Base-by-base conservation (phyloP, 2,797 vertebrate species). In the Malurus leucopterus region DNA sequence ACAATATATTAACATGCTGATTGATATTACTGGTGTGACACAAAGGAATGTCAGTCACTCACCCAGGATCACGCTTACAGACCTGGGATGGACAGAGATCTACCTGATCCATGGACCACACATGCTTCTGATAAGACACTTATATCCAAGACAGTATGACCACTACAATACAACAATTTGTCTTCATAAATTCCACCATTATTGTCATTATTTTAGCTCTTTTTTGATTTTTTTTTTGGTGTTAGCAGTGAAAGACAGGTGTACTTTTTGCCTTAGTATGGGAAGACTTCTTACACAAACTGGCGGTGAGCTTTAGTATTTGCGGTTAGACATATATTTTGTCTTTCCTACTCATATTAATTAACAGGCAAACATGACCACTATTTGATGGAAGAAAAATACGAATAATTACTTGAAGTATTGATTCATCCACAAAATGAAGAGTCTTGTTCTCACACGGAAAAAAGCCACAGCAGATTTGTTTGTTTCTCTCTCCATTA, bases 381-480 rank as follows among this genome's bases (percentile, higher is more conserved):
- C 23, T 65, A 72, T 53, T 73, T 57, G 49, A 91, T 18, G 26
- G 79, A 95, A 89, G 88, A 90, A 92, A 91, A 95, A 94, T 88
- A 94, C 79, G 95, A 96, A 95, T 90, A 96, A 96, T 94, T 94
- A 94, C 69, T 82, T 44, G 30, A 50, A 74, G 47, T 90, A 96
- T 91, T 84, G 94, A 96, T 96, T 96, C 82, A 94, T 71, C 74
- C 82, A 91, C 62, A 94, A 81, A 93, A 93, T 9, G 29, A 84
- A 83, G 55, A 86, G 68, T 47, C 26, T 51, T 59, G 51, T 19
- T 50, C 84, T 90, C 36, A 69, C 43, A 83, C 72, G 84, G 74
- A 94, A 82, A 90, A 95, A 93, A 92, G 51, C 69, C 34, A 83
- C 54, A 79, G 64, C 76, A 82, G 14, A 59, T 88, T 89, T 74